phyloP scores from a whole-genome alignment of 2,797 vertebrate species.

The Percopsis omiscomaycus region DNA sequence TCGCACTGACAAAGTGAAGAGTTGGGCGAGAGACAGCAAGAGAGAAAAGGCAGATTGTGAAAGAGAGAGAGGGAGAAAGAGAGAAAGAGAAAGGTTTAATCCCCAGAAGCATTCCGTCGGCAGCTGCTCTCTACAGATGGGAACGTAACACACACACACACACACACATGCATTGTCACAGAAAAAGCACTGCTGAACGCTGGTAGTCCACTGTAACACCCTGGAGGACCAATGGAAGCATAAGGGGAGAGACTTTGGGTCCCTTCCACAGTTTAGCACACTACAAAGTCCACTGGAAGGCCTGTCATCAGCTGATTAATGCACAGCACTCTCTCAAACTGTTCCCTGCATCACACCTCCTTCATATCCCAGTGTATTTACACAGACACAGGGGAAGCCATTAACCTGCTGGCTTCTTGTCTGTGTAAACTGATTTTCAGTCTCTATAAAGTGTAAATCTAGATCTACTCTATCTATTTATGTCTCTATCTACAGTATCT shows the following conservation, averaged over 20 bases:
- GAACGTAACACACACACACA: conserved; percentile 37
- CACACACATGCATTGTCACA: conserved; percentile 24
- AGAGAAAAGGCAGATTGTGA: conserved; percentile 15
- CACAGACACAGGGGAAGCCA: background rate
- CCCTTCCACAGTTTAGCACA: conserved; percentile 52
- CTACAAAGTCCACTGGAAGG: conserved; percentile 40
- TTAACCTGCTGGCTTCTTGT: background rate
- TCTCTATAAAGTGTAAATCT: background rate
- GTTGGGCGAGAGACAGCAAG: background rate
- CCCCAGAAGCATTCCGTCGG: conserved; percentile 69
- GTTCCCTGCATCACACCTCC: conserved; percentile 18
- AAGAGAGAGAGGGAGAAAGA: conserved; percentile 13
- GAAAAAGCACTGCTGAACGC: conserved; percentile 39
- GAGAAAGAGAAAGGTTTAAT: conserved; percentile 62
- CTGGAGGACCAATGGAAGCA: conserved; percentile 58
- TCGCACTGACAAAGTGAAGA: conserved; percentile 2
- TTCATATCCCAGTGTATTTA: background rate
- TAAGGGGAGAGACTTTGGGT: conserved; percentile 59
- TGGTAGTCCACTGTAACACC: conserved; percentile 49
- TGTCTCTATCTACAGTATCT: too few species aligned
- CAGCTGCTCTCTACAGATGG: conserved; percentile 71
- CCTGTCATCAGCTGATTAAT: conserved; percentile 62
- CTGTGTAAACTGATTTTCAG: background rate
- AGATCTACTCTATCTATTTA: too few species aligned
- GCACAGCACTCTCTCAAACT: conserved; percentile 41